Conservation (phyloP, 2,888 invertebrate species). For the Bibio marci region DNA sequence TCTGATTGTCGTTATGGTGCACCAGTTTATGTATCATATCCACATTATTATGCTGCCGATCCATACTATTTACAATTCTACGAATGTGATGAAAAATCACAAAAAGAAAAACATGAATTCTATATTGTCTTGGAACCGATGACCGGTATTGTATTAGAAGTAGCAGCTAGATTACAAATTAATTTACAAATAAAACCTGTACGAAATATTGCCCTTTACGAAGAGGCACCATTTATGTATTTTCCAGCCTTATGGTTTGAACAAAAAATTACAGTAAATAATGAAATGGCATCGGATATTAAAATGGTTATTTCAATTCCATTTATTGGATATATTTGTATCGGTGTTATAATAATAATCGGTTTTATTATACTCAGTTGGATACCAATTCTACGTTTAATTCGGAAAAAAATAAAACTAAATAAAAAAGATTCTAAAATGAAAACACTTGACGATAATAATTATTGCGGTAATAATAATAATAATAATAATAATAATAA, state of each 20-base stretch:
- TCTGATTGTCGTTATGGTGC: slow-evolving; percentile 62
- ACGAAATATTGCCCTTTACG: slow-evolving; percentile 39
- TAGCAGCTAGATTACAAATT: slow-evolving; percentile 60
- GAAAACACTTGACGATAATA: too few relatives aligned
- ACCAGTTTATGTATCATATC: slow-evolving; percentile 68
- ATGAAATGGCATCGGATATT: slow-evolving; percentile 37
- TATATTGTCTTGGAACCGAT: slow-evolving; percentile 58
- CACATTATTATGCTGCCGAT: slow-evolving; percentile 69
- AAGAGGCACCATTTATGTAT: slow-evolving; percentile 45
- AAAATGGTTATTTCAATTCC: slow-evolving; percentile 34
- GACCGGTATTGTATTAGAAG: slow-evolving; percentile 57
- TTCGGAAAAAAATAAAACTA: too few relatives aligned
- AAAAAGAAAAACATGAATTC: slow-evolving; percentile 52
- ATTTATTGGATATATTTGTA: slow-evolving; percentile 32
- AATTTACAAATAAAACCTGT: slow-evolving; percentile 55
- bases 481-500: slow-evolving; percentile 10
- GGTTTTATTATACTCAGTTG: slow-evolving; percentile 29
- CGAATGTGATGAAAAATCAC: slow-evolving; percentile 45
- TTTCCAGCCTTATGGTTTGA: slow-evolving; percentile 70
- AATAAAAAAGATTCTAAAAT: too few relatives aligned
- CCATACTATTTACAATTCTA: slow-evolving; percentile 36
- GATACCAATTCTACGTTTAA: slow-evolving; percentile 14
- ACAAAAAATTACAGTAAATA: slow-evolving; percentile 42
- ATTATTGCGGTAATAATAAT: too few relatives aligned
- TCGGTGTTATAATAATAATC: slow-evolving; percentile 29